Conservation (phyloP, 2,797 vertebrate species). For the Cygnus olor region DNA sequence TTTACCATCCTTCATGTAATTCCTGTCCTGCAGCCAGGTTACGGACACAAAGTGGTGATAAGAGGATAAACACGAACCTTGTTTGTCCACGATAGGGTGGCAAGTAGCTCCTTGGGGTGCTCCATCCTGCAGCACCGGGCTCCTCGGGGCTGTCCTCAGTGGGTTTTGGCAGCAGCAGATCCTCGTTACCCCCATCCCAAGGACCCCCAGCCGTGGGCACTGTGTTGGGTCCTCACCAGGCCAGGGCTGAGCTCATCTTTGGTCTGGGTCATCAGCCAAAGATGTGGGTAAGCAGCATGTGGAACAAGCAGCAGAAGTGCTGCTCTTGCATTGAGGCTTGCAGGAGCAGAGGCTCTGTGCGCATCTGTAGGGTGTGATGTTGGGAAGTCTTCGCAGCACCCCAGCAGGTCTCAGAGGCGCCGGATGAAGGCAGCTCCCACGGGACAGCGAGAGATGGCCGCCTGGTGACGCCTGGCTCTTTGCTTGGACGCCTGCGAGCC, state of each 20-base stretch:
- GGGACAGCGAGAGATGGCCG: not conserved
- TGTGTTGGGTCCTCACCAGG: not conserved
- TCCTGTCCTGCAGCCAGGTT: not conserved
- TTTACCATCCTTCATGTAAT: not conserved
- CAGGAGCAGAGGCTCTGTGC: not conserved
- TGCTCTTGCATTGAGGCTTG: not conserved
- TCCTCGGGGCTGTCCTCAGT: not conserved
- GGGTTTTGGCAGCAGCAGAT: fast-evolving
- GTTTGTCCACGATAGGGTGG: no score
- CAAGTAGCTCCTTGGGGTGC: not conserved
- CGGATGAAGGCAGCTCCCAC: not conserved
- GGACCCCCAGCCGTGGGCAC: fast-evolving
- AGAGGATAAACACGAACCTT: no score
- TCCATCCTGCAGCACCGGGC: not conserved
- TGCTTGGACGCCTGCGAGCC: not conserved
- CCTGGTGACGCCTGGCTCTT: not conserved
- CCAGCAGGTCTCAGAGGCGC: not conserved
- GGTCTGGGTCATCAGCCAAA: not conserved
- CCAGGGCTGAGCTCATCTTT: not conserved
- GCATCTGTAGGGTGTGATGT: fast-evolving
- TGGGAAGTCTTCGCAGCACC: not conserved
- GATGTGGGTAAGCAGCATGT: not conserved
- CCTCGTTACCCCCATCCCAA: not conserved
- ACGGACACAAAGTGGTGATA: no score
- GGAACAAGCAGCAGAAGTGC: not conserved